These are phyloP conservation scores for Bombus haemorrhoidalis DNA, from an alignment of 1,140 invertebrate species.

Conservation along the genomic window DNA sequence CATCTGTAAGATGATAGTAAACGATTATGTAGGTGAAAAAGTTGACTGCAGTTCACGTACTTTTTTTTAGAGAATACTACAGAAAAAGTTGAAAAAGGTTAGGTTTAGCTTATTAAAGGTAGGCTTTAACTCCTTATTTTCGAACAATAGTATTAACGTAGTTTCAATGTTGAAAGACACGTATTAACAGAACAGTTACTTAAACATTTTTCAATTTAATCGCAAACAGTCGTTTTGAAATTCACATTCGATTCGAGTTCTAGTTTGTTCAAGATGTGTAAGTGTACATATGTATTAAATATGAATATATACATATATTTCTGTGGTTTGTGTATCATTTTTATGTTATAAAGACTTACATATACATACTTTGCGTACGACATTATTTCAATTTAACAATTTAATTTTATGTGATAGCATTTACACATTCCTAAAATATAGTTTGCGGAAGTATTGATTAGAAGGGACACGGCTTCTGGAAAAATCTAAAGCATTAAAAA, in stretches of 20 bases:
- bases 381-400: background rate
- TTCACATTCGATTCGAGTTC: background rate
- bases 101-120: background rate
- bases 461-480: background rate
- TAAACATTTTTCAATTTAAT: background rate
- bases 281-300: background rate
- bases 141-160: background rate
- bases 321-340: background rate
- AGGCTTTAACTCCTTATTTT: background rate
- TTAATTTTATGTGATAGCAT: background rate
- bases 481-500: background rate
- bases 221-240: background rate
- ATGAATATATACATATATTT: background rate
- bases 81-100: conserved; percentile 16
- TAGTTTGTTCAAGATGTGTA: no score
- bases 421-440: background rate
- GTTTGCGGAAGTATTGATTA: background rate
- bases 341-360: background rate
- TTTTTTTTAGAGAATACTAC: no score
- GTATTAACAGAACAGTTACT: background rate
- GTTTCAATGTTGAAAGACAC: background rate
- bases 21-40: background rate
- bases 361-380: background rate
- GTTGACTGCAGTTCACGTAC: background rate
- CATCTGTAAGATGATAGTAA: background rate